A percentile compares a stretch with the other conserved stretches of the same genome.
phyloP scores from a whole-genome alignment of 2,888 invertebrate genomes.

The Trissonchulus latispiculum region DNA sequence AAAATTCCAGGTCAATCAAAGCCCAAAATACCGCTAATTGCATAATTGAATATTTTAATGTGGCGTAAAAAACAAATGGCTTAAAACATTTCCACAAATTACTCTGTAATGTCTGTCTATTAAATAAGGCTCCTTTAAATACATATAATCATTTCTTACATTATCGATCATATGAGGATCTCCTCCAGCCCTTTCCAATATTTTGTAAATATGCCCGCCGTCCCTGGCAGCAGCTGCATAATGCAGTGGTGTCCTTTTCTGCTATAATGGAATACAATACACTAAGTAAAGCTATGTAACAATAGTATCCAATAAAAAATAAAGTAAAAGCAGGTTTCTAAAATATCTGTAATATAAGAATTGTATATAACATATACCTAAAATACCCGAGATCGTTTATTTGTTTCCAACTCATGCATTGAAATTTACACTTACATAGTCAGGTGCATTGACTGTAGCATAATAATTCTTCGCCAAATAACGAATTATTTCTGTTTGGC shows the following conservation, averaged over 20 bases:
- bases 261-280: no score
- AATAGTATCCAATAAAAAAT: no score
- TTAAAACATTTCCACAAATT: neutral
- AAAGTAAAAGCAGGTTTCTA: no score
- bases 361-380: no score
- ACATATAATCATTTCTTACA: slow-evolving; percentile 55
- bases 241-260: slow-evolving; percentile 75
- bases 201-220: slow-evolving; percentile 64
- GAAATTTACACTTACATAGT: slow-evolving; percentile 43
- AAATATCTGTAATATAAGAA: no score
- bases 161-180: slow-evolving; percentile 72
- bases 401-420: no score
- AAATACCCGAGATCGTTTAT: no score
- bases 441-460: slow-evolving; percentile 62
- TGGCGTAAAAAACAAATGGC: neutral
- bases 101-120: neutral
- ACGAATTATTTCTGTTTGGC: slow-evolving; percentile 56
- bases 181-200: slow-evolving; percentile 67
- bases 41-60: no score
- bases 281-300: no score
- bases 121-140: neutral
- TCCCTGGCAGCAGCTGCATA: slow-evolving; percentile 72
- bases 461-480: slow-evolving; percentile 58
- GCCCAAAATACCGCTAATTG: no score
- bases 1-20: no score